A percentile compares a stretch with the other conserved stretches of the same genome.
These are phyloP conservation scores for Meandrusa payeni DNA, from an alignment of 2,888 invertebrate genomes.

Conservation along the genomic window DNA sequence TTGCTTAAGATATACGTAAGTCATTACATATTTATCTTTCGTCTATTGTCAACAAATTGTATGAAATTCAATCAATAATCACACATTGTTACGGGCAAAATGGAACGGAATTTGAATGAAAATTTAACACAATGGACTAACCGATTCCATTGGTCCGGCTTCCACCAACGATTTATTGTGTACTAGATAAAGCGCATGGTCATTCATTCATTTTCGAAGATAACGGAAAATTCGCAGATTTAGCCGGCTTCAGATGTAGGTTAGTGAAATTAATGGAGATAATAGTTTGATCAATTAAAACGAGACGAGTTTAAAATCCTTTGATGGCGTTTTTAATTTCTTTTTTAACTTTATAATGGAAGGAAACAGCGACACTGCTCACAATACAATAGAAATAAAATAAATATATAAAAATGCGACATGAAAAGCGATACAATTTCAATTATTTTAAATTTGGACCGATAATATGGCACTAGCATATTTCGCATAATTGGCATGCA, in stretches of 20 bases:
- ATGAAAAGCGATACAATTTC: too few relatives aligned
- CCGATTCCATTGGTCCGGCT: constrained; percentile 22
- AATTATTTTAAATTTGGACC: too few relatives aligned
- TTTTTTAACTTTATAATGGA: too few relatives aligned
- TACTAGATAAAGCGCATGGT: constrained; percentile 23
- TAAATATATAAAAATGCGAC: too few relatives aligned
- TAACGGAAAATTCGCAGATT: constrained; percentile 17
- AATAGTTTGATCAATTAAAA: constrained; percentile 7
- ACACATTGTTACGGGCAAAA: constrained; percentile 22
- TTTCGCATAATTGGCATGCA: too few relatives aligned
- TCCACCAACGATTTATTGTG: constrained; percentile 22
- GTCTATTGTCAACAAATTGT: constrained; percentile 14
- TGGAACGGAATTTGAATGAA: constrained; percentile 24
- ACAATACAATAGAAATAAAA: too few relatives aligned
- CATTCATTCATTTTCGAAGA: constrained; percentile 24
- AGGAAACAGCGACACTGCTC: too few relatives aligned
- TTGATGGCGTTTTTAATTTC: too few relatives aligned
- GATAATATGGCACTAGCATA: too few relatives aligned
- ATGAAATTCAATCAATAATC: constrained; percentile 24
- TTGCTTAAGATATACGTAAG: too few relatives aligned
- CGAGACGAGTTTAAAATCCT: too few relatives aligned
- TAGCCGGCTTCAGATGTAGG: constrained; percentile 2
- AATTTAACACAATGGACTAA: constrained; percentile 25
- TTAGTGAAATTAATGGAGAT: not conserved
- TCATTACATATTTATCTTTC: not conserved